Evolutionary conservation across 2,797 vertebrate species (phyloP).

Genomic region (Arnoldichthys spilopterus): DNA sequence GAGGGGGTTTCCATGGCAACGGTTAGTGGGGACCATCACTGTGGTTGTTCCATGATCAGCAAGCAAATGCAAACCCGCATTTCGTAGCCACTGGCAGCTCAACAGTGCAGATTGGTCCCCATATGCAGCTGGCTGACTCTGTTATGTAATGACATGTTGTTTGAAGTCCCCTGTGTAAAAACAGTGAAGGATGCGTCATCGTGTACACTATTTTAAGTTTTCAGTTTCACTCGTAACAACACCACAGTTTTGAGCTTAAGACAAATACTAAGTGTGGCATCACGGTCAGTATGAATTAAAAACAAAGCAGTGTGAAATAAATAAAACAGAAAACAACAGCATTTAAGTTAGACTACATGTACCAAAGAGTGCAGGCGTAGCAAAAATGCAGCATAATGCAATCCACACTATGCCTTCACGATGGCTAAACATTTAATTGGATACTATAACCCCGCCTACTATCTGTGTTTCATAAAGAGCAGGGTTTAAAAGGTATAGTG

Average conservation of each 20-base stretch:
- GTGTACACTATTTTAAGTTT: neutral
- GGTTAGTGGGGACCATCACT: slow-evolving; percentile 75
- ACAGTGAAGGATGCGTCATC: slow-evolving; percentile 14
- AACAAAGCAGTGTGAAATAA: neutral
- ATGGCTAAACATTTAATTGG: no score
- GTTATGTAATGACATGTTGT: slow-evolving; percentile 43
- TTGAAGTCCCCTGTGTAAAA: slow-evolving; percentile 3
- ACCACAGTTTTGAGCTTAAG: neutral
- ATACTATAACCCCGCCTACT: no score
- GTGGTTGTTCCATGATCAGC: slow-evolving; percentile 77
- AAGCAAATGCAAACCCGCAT: slow-evolving; percentile 70
- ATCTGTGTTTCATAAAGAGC: no score
- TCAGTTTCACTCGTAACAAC: neutral
- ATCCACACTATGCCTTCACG: no score
- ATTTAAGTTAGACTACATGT: no score
- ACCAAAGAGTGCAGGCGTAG: no score
- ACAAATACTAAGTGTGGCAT: neutral
- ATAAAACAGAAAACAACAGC: no score
- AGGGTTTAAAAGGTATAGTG: no score
- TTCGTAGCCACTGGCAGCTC: slow-evolving; percentile 61
- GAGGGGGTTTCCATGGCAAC: slow-evolving; percentile 79
- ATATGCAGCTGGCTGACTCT: slow-evolving; percentile 51
- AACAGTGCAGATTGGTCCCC: slow-evolving; percentile 62
- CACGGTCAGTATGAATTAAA: no score
- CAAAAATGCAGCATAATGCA: no score